A percentile compares a stretch with the other conserved stretches of the same genome.
These are phyloP conservation scores for Betta splendens DNA, from an alignment of 2,797 vertebrate genomes.

Conservation along the genomic window DNA sequence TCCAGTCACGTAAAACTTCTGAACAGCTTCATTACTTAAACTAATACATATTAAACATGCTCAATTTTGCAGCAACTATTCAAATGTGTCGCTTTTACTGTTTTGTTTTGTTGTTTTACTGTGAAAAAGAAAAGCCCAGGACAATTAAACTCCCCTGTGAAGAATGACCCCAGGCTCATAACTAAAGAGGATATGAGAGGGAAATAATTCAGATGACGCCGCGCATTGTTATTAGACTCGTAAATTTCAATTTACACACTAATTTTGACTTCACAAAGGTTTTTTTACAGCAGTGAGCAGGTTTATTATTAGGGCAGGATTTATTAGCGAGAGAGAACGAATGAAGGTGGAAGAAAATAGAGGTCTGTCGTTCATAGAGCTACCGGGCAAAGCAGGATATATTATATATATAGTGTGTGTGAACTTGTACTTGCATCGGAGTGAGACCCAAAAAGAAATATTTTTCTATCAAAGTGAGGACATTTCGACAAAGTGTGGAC, in stretches of 20 bases:
- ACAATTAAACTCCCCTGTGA: conserved; percentile 25
- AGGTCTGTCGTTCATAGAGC: conserved; percentile 9
- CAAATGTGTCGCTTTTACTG: not conserved
- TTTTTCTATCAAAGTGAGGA: no score
- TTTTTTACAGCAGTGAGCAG: conserved; percentile 24
- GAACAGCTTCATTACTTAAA: conserved; percentile 9
- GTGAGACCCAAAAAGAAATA: no score
- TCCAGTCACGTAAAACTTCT: no score
- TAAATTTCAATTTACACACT: conserved; percentile 59
- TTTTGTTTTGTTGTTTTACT: no score
- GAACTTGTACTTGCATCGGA: no score
- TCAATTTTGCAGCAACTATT: not conserved
- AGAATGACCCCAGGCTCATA: conserved; percentile 29
- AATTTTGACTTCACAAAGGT: conserved; percentile 36
- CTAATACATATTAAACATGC: not conserved
- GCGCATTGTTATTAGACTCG: conserved; percentile 49
- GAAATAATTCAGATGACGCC: conserved; percentile 52
- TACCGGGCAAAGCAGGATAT: no score
- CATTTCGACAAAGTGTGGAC: no score
- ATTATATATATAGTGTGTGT: no score
- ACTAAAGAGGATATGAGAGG: conserved; percentile 20
- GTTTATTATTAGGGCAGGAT: conserved; percentile 41
- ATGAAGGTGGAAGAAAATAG: not conserved
- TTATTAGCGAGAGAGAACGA: conserved; percentile 27
- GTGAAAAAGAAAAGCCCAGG: conserved; percentile 17